phyloP scores from a whole-genome alignment of 1,140 invertebrate genomes.

The Drosophila rufa region DNA sequence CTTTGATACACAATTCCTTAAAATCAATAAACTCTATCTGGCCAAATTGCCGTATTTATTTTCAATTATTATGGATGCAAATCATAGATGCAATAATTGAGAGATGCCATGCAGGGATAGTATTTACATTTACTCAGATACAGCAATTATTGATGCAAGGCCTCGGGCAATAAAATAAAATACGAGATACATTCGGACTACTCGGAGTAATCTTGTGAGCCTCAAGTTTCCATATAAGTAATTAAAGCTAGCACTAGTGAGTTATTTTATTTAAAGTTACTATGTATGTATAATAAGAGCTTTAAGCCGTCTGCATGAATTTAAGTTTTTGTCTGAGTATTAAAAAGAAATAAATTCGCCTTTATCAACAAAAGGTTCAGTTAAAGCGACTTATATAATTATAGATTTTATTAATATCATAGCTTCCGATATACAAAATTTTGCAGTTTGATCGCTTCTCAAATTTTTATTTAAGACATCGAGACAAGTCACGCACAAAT shows the following conservation, averaged over 20 bases:
- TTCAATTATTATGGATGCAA: slow-evolving; percentile 19
- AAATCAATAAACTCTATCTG: slow-evolving; percentile 6
- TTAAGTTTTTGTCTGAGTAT: too few species aligned
- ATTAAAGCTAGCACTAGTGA: background rate
- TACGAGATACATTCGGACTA: background rate
- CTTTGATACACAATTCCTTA: background rate
- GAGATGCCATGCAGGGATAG: slow-evolving; percentile 5
- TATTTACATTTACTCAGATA: slow-evolving; percentile 8
- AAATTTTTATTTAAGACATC: slow-evolving; percentile 6
- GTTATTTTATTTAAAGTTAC: too few species aligned
- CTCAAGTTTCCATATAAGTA: background rate
- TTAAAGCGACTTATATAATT: too few species aligned
- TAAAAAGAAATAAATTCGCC: too few species aligned
- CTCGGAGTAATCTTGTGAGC: background rate
- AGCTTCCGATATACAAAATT: too few species aligned
- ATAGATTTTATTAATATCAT: background rate
- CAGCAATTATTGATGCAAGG: background rate
- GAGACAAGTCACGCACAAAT: background rate
- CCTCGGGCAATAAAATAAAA: background rate
- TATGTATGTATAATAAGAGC: too few species aligned
- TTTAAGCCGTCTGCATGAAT: too few species aligned
- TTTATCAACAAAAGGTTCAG: too few species aligned
- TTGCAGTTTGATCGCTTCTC: background rate
- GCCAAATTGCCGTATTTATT: slow-evolving; percentile 9
- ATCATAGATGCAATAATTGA: slow-evolving; percentile 1